Conservation (phyloP, 2,888 invertebrate species). For the Autographa pulchrina region DNA sequence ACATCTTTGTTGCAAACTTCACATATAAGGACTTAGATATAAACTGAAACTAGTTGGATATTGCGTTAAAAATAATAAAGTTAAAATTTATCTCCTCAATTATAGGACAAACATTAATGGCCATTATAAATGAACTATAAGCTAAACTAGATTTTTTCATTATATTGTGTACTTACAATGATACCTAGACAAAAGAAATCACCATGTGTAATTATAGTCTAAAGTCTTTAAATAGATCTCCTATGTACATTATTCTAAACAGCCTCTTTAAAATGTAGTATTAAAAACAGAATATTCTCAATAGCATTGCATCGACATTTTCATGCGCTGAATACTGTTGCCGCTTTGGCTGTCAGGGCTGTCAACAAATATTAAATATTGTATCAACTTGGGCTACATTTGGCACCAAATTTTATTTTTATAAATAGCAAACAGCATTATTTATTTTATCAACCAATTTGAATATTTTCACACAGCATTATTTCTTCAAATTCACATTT, state of each 20-base stretch:
- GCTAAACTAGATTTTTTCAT: too few relatives aligned
- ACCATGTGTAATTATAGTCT: too few relatives aligned
- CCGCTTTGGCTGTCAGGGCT: slow-evolving; percentile 62
- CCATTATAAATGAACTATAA: too few relatives aligned
- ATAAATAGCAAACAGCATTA: neutral
- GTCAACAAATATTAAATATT: slow-evolving; percentile 26
- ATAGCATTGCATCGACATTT: slow-evolving; percentile 72
- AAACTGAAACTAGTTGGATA: too few relatives aligned
- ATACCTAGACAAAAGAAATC: too few relatives aligned
- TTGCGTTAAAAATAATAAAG: too few relatives aligned
- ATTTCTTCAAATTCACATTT: neutral
- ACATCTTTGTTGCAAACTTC: too few relatives aligned
- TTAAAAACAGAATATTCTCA: slow-evolving; percentile 66
- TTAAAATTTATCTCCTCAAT: too few relatives aligned
- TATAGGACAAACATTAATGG: too few relatives aligned
- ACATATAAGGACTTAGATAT: too few relatives aligned
- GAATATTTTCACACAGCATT: neutral
- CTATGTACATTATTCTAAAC: slow-evolving; percentile 34
- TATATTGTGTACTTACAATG: too few relatives aligned
- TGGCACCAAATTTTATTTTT: neutral
- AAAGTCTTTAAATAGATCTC: neutral
- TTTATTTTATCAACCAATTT: neutral
- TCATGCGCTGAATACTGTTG: slow-evolving; percentile 67
- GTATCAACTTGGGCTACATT: neutral
- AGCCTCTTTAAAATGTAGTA: slow-evolving; percentile 57